These are phyloP conservation scores for Idris sp. DNA, from an alignment of 1,140 invertebrate genomes.

Conservation along the genomic window DNA sequence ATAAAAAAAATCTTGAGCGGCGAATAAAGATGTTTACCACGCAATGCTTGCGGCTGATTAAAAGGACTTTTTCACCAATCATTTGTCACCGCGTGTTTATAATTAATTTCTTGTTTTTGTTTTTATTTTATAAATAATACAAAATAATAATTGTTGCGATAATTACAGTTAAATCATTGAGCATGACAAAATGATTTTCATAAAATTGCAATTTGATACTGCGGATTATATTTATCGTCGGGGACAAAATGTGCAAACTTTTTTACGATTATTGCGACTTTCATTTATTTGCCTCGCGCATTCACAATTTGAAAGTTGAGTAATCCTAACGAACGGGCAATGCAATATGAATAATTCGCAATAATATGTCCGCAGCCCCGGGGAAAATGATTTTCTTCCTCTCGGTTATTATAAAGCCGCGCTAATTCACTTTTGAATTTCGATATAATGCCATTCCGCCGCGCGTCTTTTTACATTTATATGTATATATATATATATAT, in stretches of 20 bases:
- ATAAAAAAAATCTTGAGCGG: constrained; percentile 38
- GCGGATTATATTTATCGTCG: constrained; percentile 8
- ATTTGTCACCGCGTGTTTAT: too few species aligned
- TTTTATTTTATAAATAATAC: too few species aligned
- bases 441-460: constrained; percentile 56
- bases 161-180: too few species aligned
- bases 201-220: not conserved
- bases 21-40: constrained; percentile 49
- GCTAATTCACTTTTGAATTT: constrained; percentile 62
- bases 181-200: not conserved
- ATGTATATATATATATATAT: too few species aligned
- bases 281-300: constrained; percentile 29
- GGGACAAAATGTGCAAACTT: too few species aligned
- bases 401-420: constrained; percentile 48
- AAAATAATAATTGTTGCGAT: too few species aligned
- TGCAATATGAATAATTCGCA: constrained; percentile 55
- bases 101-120: too few species aligned
- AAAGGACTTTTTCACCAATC: constrained; percentile 4
- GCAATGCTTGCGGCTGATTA: constrained; percentile 8
- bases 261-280: constrained; percentile 42
- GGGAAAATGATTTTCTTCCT: constrained; percentile 58
- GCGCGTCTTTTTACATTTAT: constrained; percentile 46
- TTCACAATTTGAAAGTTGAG: constrained; percentile 30
- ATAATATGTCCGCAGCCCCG: constrained; percentile 53
- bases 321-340: constrained; percentile 35